Percentiles rank a stretch among this genome's conserved stretches.
phyloP scores from a whole-genome alignment of 2,113 vertebrate genomes.

The Platanista minor region DNA sequence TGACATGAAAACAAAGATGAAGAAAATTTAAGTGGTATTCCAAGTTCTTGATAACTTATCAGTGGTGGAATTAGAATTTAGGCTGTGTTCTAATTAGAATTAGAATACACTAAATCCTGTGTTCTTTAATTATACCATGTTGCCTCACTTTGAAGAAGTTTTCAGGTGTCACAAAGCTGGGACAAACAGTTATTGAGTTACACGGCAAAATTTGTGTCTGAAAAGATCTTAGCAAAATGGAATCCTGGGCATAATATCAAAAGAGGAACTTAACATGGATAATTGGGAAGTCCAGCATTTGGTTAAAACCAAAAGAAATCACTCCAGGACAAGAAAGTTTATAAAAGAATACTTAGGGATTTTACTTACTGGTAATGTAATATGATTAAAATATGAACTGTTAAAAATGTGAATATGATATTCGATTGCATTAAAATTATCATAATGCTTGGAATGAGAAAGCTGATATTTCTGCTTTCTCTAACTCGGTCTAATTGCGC shows the following conservation, averaged over 20 bases:
- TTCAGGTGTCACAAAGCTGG: neutral
- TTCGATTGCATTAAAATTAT: neutral
- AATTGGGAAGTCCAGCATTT: neutral
- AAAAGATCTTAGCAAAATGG: neutral
- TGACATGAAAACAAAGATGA: neutral
- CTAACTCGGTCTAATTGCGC: neutral
- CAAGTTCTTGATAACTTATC: neutral
- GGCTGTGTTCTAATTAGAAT: neutral
- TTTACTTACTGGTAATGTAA: neutral
- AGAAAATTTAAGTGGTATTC: neutral
- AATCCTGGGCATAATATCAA: neutral
- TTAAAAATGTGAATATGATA: slow-evolving; percentile 5
- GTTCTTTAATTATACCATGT: neutral
- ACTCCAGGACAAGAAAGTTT: neutral
- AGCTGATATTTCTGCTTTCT: neutral
- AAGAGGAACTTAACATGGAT: neutral
- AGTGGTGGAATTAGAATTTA: neutral
- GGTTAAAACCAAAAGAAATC: slow-evolving; percentile 20
- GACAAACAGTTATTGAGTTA: neutral
- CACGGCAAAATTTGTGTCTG: neutral
- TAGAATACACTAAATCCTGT: neutral
- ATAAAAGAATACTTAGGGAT: neutral
- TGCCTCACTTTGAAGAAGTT: neutral
- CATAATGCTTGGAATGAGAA: neutral
- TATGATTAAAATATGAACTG: neutral